Evolutionary conservation across 2,113 vertebrate species (phyloP), one percentile per base, ranked within the genome.

Genomic region (Athene cunicularia): DNA sequence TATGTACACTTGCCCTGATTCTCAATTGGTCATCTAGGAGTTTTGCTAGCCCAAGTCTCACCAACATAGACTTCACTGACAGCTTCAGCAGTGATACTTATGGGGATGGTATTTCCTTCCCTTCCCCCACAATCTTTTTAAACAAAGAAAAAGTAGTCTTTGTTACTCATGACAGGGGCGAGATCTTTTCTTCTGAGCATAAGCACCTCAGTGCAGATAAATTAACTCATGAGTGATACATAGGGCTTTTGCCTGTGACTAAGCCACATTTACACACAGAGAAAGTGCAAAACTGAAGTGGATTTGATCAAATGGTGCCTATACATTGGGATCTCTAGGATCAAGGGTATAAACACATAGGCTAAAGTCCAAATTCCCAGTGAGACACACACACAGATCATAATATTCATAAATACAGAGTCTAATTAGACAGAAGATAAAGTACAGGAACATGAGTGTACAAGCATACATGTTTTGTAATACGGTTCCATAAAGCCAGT

Each of bases 321-420:
- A 6, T 41, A 18, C 9, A 41, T 24, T 22, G 7, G 8, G 17
- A 80, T 43, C 18, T 56, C 9, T 47, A 27, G 21, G 12, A 18
- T 0, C 14, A 7, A 77, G 6, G 3, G 10, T 28, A 62, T 6
- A 75, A n/a, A 3, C 2, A 0, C 20, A 37, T 30, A 71, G 17
- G 19, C 21, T 70, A 14, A 64, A 43, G 27, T 28, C 12, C 45
- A 75, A 41, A 83, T 62, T 79, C 23, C 9, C 50, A 17, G 2
- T 10, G 33, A 75, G 7, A 60, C 26, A 50, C 24, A 37, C 5
- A 63, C 1, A 11, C 3, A 15, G 22, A 52, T 37, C 9, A 14
- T 5, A 71, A 39, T n/a, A n/a, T 39, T 64, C 5, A 52, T 75
- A 37, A 60, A 70, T 27, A 49, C 33, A 72, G 35, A 26, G 3